Conservation (phyloP, 2,797 vertebrate genomes). For the Cirrhinus mrigala region DNA sequence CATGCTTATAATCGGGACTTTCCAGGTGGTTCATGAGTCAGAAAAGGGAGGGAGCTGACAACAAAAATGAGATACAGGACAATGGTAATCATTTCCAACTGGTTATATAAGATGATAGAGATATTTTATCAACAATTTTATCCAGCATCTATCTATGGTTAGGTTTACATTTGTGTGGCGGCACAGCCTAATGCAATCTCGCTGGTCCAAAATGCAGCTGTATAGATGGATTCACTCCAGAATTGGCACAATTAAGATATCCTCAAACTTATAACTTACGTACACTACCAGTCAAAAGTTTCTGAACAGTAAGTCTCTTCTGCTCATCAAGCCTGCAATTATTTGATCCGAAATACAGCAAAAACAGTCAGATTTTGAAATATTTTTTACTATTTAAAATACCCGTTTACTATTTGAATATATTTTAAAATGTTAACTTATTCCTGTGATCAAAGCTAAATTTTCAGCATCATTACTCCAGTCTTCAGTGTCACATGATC, state of each 20-base stretch:
- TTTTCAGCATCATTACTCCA: no score
- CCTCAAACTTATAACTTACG: no score
- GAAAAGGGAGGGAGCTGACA: constrained; percentile 34
- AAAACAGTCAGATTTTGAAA: no score
- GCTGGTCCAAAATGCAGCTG: background rate
- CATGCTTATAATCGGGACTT: constrained; percentile 18
- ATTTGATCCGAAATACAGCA: no score
- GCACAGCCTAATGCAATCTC: background rate
- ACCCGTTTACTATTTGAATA: no score
- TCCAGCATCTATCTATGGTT: background rate
- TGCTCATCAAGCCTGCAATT: no score
- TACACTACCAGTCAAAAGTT: no score
- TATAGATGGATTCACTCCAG: background rate
- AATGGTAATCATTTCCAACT: constrained; percentile 24
- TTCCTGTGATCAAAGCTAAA: no score
- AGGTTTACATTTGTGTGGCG: background rate
- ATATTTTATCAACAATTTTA: constrained; percentile 5
- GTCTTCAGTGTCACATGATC: no score
- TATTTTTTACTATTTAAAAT: no score
- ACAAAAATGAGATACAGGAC: constrained; percentile 17
- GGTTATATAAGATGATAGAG: constrained; percentile 36
- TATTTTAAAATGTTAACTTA: no score
- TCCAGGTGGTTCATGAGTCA: constrained; percentile 50
- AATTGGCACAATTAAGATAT: background rate
- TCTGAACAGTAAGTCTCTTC: no score